phyloP scores from a whole-genome alignment of 1,140 invertebrate genomes.

The Andricus grossulariae region DNA sequence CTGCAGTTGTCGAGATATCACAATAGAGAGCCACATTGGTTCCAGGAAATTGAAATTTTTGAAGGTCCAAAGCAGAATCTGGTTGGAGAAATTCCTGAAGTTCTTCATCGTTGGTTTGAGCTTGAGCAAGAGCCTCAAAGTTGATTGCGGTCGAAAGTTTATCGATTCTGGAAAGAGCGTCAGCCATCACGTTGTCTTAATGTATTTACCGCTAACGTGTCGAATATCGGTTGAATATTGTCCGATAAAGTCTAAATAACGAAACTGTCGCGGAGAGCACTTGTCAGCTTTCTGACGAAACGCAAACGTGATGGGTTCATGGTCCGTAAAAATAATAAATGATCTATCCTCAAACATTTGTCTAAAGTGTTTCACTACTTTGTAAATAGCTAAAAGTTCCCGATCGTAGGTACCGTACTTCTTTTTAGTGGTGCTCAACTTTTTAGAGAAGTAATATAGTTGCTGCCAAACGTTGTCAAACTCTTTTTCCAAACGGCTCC shows the following conservation, averaged over 20 bases:
- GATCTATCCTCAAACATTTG: constrained; percentile 28
- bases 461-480: not conserved
- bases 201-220: constrained; percentile 63
- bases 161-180: no score
- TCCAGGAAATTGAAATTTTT: constrained; percentile 30
- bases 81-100: not conserved
- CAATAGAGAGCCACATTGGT: constrained; percentile 8
- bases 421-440: constrained; percentile 5
- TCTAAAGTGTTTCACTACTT: constrained; percentile 23
- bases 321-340: constrained; percentile 2
- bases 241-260: no score
- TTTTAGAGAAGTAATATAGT: constrained; percentile 27
- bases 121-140: constrained; percentile 17
- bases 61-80: not conserved
- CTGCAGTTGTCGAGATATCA: no score
- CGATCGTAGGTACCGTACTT: constrained; percentile 39
- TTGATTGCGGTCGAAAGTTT: not conserved
- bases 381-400: constrained; percentile 32
- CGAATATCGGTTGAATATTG: constrained; percentile 61
- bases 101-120: constrained; percentile 32
- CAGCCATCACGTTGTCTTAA: constrained; percentile 60
- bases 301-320: no score
- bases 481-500: constrained; percentile 13
- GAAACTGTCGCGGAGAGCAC: no score
- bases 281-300: no score